These are phyloP conservation scores for Electrona antarctica DNA, from an alignment of 2,113 vertebrate genomes.

Conservation along the genomic window DNA sequence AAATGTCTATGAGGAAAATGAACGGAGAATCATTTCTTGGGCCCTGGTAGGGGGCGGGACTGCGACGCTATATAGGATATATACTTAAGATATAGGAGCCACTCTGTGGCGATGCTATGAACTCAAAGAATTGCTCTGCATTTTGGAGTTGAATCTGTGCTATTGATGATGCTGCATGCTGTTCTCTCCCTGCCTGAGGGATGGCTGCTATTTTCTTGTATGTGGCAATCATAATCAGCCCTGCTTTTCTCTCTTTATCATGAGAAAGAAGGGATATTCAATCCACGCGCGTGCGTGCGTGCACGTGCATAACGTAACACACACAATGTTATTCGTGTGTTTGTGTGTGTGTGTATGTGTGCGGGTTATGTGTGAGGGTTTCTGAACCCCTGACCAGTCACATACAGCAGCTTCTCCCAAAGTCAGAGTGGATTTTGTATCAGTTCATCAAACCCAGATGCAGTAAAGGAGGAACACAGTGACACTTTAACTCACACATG, in stretches of 20 bases:
- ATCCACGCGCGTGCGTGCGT: constrained; percentile 29
- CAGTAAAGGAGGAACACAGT: constrained; percentile 33
- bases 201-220: constrained; percentile 37
- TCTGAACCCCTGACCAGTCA: constrained; percentile 37
- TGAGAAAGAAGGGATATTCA: constrained; percentile 48
- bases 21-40: too few species aligned
- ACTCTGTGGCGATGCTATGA: constrained; percentile 34
- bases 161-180: constrained; percentile 60
- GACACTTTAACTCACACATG: constrained; percentile 46
- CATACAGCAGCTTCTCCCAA: constrained; percentile 18
- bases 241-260: constrained; percentile 57
- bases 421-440: constrained; percentile 47
- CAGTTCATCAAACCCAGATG: constrained; percentile 61
- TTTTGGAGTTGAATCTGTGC: constrained; percentile 65
- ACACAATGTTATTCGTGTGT: constrained; percentile 33
- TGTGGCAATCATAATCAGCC: constrained; percentile 62
- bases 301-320: too few species aligned
- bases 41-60: too few species aligned
- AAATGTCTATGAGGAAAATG: too few species aligned
- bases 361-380: background rate
- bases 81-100: constrained; percentile 13
- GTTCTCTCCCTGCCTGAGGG: constrained; percentile 44
- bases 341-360: constrained; percentile 7
- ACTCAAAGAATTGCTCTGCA: constrained; percentile 39
- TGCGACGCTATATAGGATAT: too few species aligned